phyloP scores from a whole-genome alignment of 2,888 invertebrate genomes.

The Rhamnusium bicolor region DNA sequence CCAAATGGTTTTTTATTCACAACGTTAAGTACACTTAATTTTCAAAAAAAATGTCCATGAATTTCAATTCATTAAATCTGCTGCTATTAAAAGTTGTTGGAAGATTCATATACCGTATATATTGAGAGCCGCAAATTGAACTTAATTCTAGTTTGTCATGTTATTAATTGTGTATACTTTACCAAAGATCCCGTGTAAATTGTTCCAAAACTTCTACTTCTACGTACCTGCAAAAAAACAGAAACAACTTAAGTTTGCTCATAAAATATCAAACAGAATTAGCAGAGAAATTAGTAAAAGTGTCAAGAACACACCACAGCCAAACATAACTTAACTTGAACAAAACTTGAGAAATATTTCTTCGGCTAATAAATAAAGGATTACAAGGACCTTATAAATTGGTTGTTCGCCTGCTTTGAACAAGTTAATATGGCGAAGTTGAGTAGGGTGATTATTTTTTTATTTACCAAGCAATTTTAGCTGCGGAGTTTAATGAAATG shows the following conservation, averaged over 20 bases:
- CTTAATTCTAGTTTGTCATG: background rate
- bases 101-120: too few relatives aligned
- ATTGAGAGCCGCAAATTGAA: too few relatives aligned
- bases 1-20: too few relatives aligned
- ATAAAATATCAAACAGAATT: background rate
- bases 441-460: conserved; percentile 13
- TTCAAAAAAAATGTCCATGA: background rate
- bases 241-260: background rate
- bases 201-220: background rate
- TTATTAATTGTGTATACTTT: background rate
- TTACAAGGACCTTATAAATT: conserved; percentile 7
- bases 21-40: too few relatives aligned
- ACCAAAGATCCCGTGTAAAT: background rate
- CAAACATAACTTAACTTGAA: background rate
- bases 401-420: background rate
- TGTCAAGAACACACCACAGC: background rate
- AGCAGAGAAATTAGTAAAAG: background rate
- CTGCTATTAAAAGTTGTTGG: too few relatives aligned
- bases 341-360: conserved; percentile 7
- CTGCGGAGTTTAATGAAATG: conserved; percentile 5
- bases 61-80: background rate
- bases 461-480: conserved; percentile 9
- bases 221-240: background rate
- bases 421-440: background rate
- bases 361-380: conserved; percentile 14